Evolutionary conservation across 2,113 vertebrate species (phyloP).

Genomic region (Oryzias curvinotus): DNA sequence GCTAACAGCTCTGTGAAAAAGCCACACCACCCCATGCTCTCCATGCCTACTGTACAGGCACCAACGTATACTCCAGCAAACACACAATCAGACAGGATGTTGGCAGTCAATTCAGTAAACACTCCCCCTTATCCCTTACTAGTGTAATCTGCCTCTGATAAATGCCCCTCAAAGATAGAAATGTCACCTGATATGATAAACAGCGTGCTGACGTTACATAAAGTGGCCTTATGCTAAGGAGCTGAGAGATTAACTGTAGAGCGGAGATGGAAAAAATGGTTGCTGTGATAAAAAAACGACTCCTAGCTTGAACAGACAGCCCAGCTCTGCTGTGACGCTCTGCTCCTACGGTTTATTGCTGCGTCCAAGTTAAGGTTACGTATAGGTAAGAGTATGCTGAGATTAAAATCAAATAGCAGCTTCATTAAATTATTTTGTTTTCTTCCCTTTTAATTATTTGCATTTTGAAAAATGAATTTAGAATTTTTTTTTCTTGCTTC

Average conservation of each 20-base stretch:
- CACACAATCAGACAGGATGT: conserved; percentile 64
- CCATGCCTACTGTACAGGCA: conserved; percentile 40
- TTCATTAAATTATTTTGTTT: too few species aligned
- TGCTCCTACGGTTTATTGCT: too few species aligned
- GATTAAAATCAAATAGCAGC: too few species aligned
- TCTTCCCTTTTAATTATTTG: too few species aligned
- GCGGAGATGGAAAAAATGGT: conserved; percentile 57
- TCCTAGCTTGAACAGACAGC: conserved; percentile 19
- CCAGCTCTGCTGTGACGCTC: conserved; percentile 8
- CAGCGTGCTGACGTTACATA: conserved; percentile 68
- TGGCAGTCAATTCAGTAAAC: conserved; percentile 80
- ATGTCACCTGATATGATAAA: conserved; percentile 81
- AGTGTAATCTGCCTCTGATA: conserved; percentile 79
- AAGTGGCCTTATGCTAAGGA: conserved; percentile 71
- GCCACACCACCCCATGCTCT: conserved; percentile 34
- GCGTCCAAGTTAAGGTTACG: too few species aligned
- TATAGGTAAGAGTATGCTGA: too few species aligned
- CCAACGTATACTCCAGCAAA: conserved; percentile 54
- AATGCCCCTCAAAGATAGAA: conserved; percentile 79
- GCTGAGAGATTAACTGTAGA: conserved; percentile 66
- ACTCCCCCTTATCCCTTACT: conserved; percentile 73
- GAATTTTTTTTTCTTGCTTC: too few species aligned
- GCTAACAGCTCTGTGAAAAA: conserved; percentile 45
- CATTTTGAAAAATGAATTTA: too few species aligned
- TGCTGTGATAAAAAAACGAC: conserved; percentile 45